Evolutionary conservation across 1,140 invertebrate genomes (phyloP), one percentile per base, ranked within the genome.

Genomic region (Spodoptera frugiperda): DNA sequence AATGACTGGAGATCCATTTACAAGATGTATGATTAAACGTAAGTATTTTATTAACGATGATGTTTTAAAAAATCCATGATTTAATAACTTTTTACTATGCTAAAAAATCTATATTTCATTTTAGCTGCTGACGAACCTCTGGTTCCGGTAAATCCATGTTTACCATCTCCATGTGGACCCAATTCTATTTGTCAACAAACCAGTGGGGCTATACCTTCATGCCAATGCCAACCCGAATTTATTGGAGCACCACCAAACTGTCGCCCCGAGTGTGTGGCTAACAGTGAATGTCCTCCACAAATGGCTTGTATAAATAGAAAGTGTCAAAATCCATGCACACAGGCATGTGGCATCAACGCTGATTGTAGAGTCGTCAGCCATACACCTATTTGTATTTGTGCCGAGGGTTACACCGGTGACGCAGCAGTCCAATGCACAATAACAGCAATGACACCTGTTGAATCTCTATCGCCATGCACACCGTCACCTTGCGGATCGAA

Each of bases 241-340:
- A 95, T 96, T 55, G 97, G 97, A 54, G 93, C 93, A 17, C 96
- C 97, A 19, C 96, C 96, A 33, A 95, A 96, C 83, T 97, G 97
- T 86, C 94, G 96, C 8, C 96, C 96, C 14, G 96, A 97, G 89
- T 97, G 96, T 90, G 93, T 95, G 12, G 95, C 96, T 1, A 96
- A 97, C 85, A 94, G 95, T n/a, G 97, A 98, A 87, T 98, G 97
- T 89, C 89, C 95, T 4, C 95, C 95, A 70, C 95, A 96, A 81
- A 93, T 96, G 84, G 96, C 97, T 49, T 98, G 96, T 89, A 95
- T 97, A 39, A 95, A 95, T 82, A 95, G 96, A 85, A 97, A 96
- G 91, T 97, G 97, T 89, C 94, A 94, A 86, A 96, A 97, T 88
- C 96, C 97, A 12, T 97, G 97, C 89, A 93, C 95, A 53, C 96